Base-by-base conservation (phyloP, 2,888 invertebrate species). In the Frankliniella intonsa region DNA sequence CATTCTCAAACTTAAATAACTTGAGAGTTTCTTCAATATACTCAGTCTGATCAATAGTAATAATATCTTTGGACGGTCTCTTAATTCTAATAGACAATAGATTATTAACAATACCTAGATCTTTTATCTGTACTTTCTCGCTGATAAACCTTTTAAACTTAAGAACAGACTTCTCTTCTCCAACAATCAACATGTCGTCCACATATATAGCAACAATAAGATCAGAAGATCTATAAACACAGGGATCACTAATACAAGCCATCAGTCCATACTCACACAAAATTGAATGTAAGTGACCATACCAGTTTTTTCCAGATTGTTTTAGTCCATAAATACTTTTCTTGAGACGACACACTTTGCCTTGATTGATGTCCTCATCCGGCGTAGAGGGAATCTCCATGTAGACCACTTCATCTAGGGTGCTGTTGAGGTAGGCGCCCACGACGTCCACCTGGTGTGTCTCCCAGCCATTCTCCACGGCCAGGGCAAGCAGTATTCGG, bases 401-500 rank as follows among this genome's bases (percentile, higher is more conserved):
- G 17, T 80, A 82, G 10, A 82, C 76, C 17, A 38, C 81, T 81
- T 69, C 83, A 81, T 82, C 80, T 7, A 83, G 51, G n/a, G 80
- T 50, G 17, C 83, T 80, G 50, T 83, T 80, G 25, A 83, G 50
- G 81, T 80, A 83, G 17, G 82, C 82, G 19, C 81, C 49, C 14
- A 80, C n/a, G 11, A 83, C 65, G 49, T 83, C 82, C 19, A 83
- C 50, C 27, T 83, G 83, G 27, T 83, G 51, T 9, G 81, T 81
- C 14, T 65, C 79, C 82, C 82, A 82, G 9, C 80, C 83, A 55
- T 79, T 38, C 7, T 82, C 19, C 50, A 62, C 82, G 14, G 82
- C 82, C 62, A 83, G 27, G 51, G 83, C 82, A 76, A 81, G 22
- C 3, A 83, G 50, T 25, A 82, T 50, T 62, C 81, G 11, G 19